phyloP scores from a whole-genome alignment of 2,888 invertebrate genomes.

The Marronus borbonicus region DNA sequence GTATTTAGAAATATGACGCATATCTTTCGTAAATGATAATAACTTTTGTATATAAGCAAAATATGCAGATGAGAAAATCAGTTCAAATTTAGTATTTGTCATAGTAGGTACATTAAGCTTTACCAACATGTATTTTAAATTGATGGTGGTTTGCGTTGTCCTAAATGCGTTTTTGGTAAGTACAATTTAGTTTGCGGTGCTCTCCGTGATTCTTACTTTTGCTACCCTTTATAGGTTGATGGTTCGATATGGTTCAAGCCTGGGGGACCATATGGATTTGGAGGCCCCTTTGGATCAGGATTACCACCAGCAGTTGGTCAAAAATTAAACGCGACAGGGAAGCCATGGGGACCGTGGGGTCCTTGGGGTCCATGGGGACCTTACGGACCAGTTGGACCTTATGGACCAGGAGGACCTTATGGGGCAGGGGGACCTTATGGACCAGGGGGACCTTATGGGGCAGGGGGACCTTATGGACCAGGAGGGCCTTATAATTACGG shows the following conservation, averaged over 20 bases:
- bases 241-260: not conserved
- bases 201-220: not conserved
- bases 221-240: not conserved
- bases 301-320: not conserved
- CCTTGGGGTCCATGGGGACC: conserved; percentile 19
- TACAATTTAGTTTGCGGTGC: not conserved
- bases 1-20: too few relatives aligned
- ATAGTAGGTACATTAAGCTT: too few relatives aligned
- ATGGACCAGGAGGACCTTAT: not conserved
- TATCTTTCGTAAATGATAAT: too few relatives aligned
- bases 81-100: too few relatives aligned
- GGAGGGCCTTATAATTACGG: not conserved
- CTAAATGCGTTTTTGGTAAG: not conserved
- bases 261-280: not conserved
- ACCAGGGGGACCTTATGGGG: not conserved
- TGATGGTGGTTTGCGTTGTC: not conserved
- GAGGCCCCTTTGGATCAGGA: not conserved
- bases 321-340: not conserved
- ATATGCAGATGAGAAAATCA: too few relatives aligned
- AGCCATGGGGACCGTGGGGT: conserved; percentile 11
- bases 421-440: not conserved
- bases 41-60: too few relatives aligned
- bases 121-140: too few relatives aligned
- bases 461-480: not conserved
- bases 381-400: not conserved